phyloP scores from a whole-genome alignment of 2,113 vertebrate genomes.

The Istiophorus platypterus region DNA sequence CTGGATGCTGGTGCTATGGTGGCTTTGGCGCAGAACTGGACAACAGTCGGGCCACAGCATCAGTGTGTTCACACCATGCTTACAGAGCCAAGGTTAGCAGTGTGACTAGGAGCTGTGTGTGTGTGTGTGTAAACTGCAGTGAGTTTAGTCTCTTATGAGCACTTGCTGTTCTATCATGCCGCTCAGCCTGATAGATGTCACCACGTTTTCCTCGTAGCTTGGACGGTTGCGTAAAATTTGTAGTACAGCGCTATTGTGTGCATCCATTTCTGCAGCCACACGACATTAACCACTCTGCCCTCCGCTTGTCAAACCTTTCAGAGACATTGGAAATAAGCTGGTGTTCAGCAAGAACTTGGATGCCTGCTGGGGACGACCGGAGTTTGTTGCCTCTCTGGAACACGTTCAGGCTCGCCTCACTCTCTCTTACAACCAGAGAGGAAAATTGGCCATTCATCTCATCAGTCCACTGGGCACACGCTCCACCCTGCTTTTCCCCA shows the following conservation, averaged over 20 bases:
- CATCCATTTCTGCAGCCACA: conserved; percentile 60
- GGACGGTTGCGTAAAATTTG: conserved; percentile 15
- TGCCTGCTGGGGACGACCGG: conserved; percentile 90
- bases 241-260: conserved; percentile 36
- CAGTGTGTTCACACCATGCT: conserved; percentile 92
- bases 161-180: conserved; percentile 21
- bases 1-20: conserved; percentile 95
- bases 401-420: conserved; percentile 94
- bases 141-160: conserved; percentile 26
- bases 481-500: conserved; percentile 93
- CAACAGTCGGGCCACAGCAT: conserved; percentile 89
- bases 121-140: conserved; percentile 9
- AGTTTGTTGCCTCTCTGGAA: conserved; percentile 91
- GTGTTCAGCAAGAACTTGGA: conserved; percentile 91
- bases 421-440: conserved; percentile 93
- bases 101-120: conserved; percentile 13
- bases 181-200: conserved; percentile 43
- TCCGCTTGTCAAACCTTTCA: conserved; percentile 72
- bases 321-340: conserved; percentile 92
- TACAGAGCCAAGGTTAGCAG: conserved; percentile 87
- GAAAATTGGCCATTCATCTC: conserved; percentile 95
- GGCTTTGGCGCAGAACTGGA: conserved; percentile 94
- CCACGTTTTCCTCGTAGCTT: conserved; percentile 13
- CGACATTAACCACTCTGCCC: conserved; percentile 66
- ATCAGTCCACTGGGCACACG: conserved; percentile 95